A percentile compares a stretch with the other conserved stretches of the same genome.
phyloP scores from a whole-genome alignment of 1,140 invertebrate genomes.

The Cydia strobilella region DNA sequence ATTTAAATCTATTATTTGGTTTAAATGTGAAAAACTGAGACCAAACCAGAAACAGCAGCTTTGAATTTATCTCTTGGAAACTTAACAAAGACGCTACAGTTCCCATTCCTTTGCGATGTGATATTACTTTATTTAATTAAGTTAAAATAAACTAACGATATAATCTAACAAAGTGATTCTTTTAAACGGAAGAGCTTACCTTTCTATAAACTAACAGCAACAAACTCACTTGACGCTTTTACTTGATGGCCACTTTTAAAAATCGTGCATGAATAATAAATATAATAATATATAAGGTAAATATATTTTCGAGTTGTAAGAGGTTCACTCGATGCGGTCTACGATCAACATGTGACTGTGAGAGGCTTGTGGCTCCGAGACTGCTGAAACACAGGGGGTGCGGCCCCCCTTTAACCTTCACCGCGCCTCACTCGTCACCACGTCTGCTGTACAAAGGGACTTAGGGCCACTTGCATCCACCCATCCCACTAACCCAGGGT shows the following conservation, averaged over 20 bases:
- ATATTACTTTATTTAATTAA: not conserved
- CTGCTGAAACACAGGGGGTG: constrained; percentile 1
- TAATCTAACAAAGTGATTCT: not conserved
- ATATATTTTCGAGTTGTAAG: not conserved
- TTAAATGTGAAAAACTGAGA: too few relatives aligned
- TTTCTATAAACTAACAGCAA: not conserved
- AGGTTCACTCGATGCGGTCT: not conserved
- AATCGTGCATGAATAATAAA: not conserved
- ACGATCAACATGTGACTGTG: constrained; percentile 7
- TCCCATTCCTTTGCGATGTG: too few relatives aligned
- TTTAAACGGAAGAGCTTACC: not conserved
- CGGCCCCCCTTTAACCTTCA: constrained; percentile 23
- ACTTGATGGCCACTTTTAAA: not conserved
- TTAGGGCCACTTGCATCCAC: too few relatives aligned
- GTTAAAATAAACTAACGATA: not conserved
- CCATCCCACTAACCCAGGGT: too few relatives aligned
- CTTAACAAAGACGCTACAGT: too few relatives aligned
- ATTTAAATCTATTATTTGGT: too few relatives aligned
- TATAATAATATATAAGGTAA: not conserved
- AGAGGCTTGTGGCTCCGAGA: constrained; percentile 2
- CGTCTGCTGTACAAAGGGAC: not conserved
- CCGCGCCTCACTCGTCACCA: not conserved
- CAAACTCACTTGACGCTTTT: not conserved
- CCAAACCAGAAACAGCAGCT: too few relatives aligned
- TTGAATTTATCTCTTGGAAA: too few relatives aligned